These are phyloP conservation scores for Araneus ventricosus DNA, from an alignment of 1,140 invertebrate genomes.

Conservation along the genomic window DNA sequence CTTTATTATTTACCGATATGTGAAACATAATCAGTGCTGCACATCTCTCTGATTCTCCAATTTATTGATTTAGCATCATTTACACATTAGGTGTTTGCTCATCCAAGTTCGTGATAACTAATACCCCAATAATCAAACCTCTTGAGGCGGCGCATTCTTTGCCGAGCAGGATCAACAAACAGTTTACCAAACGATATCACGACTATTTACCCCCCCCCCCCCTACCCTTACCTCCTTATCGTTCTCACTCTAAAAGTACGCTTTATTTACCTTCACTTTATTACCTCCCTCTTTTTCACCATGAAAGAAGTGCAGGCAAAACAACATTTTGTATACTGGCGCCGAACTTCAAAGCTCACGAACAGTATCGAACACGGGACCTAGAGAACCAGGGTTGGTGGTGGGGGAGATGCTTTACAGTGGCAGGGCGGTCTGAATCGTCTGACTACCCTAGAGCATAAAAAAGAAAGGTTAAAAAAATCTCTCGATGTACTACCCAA, in stretches of 20 bases:
- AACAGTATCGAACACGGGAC: conserved; percentile 48
- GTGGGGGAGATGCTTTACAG: not conserved
- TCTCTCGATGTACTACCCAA: conserved; percentile 36
- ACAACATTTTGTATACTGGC: not conserved
- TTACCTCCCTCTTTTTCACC: not conserved
- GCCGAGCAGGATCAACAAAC: not conserved
- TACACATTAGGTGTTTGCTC: not conserved
- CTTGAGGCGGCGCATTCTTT: not conserved
- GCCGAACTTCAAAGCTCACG: conserved; percentile 47
- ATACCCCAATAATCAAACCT: not conserved
- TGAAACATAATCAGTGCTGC: no score
- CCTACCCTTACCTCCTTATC: no score
- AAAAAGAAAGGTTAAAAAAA: not conserved
- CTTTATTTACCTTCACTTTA: conserved; percentile 51
- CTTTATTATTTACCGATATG: no score
- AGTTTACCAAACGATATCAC: conserved; percentile 30
- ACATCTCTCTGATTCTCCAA: no score
- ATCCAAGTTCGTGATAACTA: not conserved
- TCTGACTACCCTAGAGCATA: not conserved
- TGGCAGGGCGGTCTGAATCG: not conserved
- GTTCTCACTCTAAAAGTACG: not conserved
- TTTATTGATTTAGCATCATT: not conserved
- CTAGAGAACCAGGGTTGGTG: not conserved
- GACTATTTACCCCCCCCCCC: conserved; percentile 1
- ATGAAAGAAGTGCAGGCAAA: not conserved